Percentiles rank a stretch among this genome's conserved stretches.
phyloP scores from a whole-genome alignment of 1,140 invertebrate species.

The Zophobas atratus region DNA sequence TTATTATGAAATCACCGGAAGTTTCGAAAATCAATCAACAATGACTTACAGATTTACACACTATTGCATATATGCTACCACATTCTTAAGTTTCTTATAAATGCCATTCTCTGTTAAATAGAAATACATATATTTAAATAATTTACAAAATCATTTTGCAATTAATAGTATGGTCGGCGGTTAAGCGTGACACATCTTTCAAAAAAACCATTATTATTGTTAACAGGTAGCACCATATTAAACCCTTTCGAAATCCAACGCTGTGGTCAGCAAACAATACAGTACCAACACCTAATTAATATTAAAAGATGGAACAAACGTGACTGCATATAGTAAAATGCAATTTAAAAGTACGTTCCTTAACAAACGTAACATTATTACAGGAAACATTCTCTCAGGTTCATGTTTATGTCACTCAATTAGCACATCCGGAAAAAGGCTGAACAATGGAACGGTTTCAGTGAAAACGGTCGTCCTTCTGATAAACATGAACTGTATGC shows the following conservation, averaged over 20 bases:
- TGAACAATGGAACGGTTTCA: slow-evolving; percentile 33
- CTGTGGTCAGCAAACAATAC: neutral
- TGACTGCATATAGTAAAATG: slow-evolving; percentile 3
- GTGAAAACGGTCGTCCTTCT: slow-evolving; percentile 32
- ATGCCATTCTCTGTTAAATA: too few relatives aligned
- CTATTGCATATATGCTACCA: neutral
- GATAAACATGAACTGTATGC: slow-evolving; percentile 1
- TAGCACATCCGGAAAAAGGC: slow-evolving; percentile 40
- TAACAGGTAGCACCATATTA: neutral
- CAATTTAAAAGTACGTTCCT: slow-evolving; percentile 21
- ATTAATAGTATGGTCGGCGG: too few relatives aligned
- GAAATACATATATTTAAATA: too few relatives aligned
- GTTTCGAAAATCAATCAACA: neutral
- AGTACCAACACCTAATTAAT: slow-evolving; percentile 32
- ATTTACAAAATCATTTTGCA: too few relatives aligned
- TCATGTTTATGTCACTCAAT: slow-evolving; percentile 39
- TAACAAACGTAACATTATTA: slow-evolving; percentile 31
- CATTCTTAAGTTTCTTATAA: too few relatives aligned
- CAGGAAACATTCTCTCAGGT: slow-evolving; percentile 36
- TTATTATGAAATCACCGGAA: neutral
- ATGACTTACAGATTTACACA: neutral
- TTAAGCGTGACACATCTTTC: neutral
- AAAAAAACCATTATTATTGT: neutral
- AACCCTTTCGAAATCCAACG: neutral
- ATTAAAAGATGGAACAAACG: slow-evolving; percentile 28